A percentile compares a stretch with the other conserved stretches of the same genome.
Conservation (phyloP, 2,113 vertebrate genomes). For the Aegithalos caudatus region DNA sequence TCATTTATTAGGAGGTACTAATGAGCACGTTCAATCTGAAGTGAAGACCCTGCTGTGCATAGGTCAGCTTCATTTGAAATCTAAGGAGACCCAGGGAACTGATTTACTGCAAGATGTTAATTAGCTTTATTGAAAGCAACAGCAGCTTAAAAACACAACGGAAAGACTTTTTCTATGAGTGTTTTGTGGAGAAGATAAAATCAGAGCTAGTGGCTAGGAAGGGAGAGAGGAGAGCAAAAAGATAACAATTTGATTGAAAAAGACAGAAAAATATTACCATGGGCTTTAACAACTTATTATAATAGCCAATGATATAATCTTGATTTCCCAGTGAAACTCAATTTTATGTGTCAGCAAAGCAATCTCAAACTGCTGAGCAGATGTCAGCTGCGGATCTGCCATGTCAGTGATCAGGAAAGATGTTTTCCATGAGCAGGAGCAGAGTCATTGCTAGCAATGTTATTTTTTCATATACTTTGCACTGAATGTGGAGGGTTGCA, state of each 20-base stretch:
- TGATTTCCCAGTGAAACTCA: conserved; percentile 46
- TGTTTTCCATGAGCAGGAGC: conserved; percentile 16
- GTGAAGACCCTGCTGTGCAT: background rate
- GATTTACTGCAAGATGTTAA: conserved; percentile 22
- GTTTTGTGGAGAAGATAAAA: background rate
- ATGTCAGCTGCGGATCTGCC: conserved; percentile 58
- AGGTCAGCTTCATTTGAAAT: conserved; percentile 40
- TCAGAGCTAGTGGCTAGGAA: background rate
- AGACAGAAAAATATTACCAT: background rate
- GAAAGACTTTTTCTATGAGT: background rate
- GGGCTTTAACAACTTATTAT: conserved; percentile 17
- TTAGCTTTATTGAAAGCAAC: background rate
- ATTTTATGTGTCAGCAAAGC: conserved; percentile 55
- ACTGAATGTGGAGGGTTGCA: background rate
- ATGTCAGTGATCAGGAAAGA: conserved; percentile 44
- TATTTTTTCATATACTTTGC: background rate
- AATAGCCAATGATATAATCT: conserved; percentile 34
- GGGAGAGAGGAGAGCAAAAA: background rate
- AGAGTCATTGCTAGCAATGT: background rate
- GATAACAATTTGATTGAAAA: conserved; percentile 28
- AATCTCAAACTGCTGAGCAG: conserved; percentile 38
- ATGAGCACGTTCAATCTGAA: background rate
- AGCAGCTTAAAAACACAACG: background rate
- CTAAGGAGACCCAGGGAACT: background rate
- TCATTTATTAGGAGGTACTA: conserved; percentile 20